Percentiles rank a stretch among this genome's conserved stretches.
These are phyloP conservation scores for Brachionus angularis DNA, from an alignment of 1,140 invertebrate genomes.

Conservation along the genomic window DNA sequence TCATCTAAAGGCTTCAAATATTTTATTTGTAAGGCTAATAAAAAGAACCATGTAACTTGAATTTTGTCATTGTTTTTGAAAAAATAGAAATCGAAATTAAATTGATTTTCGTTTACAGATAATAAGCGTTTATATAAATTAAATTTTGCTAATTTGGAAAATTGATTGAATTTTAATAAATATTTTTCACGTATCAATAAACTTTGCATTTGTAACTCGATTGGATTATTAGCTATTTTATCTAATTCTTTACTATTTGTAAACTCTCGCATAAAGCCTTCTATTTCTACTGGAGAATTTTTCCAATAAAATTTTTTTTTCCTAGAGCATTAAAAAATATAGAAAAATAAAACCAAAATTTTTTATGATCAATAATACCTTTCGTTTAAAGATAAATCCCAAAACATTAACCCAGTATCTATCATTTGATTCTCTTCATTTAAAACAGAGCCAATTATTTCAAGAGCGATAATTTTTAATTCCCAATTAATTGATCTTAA, in stretches of 20 bases:
- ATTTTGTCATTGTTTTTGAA: neutral
- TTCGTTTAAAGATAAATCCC: neutral
- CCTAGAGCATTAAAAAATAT: too few species aligned
- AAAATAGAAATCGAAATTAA: conserved; percentile 1
- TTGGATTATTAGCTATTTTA: neutral
- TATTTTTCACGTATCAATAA: neutral
- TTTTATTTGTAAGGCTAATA: neutral
- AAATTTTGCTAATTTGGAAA: neutral
- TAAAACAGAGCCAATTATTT: neutral
- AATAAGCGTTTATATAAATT: neutral
- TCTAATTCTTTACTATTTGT: neutral
- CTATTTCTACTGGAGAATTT: neutral
- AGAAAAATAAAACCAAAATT: too few species aligned
- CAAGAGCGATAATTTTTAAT: neutral
- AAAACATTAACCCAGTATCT: neutral
- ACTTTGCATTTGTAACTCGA: conserved; percentile 13
- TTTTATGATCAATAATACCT: too few species aligned
- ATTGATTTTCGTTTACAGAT: neutral
- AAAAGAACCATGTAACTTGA: neutral
- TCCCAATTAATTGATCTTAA: neutral
- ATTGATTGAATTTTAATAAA: neutral
- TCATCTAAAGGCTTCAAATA: conserved; percentile 20
- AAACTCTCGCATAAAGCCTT: conserved; percentile 3
- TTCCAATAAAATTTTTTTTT: neutral
- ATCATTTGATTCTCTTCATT: neutral